Percentiles rank a stretch among this genome's conserved stretches.
These are phyloP conservation scores for Stenodera caucasica DNA, from an alignment of 2,888 invertebrate genomes.

Conservation along the genomic window DNA sequence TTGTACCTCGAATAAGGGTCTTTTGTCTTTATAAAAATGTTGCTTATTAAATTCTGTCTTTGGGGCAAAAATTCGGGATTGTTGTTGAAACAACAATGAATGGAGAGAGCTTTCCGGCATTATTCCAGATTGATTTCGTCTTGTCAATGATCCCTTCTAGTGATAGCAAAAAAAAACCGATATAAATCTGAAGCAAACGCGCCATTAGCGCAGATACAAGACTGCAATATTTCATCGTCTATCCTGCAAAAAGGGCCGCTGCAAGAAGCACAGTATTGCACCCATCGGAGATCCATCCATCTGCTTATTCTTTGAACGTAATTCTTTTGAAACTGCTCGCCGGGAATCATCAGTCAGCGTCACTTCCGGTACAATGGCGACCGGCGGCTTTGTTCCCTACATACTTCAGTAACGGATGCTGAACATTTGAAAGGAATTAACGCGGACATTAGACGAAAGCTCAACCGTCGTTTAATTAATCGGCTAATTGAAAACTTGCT, in stretches of 20 bases:
- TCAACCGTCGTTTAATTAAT: constrained; percentile 50
- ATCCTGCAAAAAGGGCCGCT: constrained; percentile 39
- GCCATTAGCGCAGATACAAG: constrained; percentile 49
- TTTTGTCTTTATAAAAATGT: not conserved
- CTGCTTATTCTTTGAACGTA: constrained; percentile 52
- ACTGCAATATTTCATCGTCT: constrained; percentile 49
- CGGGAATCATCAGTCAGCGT: constrained; percentile 56
- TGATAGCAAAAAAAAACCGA: constrained; percentile 18
- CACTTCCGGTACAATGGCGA: constrained; percentile 55
- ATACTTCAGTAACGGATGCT: constrained; percentile 36
- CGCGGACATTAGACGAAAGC: constrained; percentile 47
- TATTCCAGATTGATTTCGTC: constrained; percentile 7
- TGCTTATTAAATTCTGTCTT: not conserved
- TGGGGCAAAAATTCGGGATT: not conserved
- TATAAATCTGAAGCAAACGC: constrained; percentile 45
- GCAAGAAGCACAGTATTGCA: constrained; percentile 45
- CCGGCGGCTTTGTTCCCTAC: constrained; percentile 49
- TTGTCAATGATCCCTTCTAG: too few relatives aligned
- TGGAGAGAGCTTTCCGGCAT: too few relatives aligned
- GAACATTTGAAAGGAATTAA: constrained; percentile 48
- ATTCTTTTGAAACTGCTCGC: constrained; percentile 52
- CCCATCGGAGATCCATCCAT: constrained; percentile 52
- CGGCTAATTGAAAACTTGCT: constrained; percentile 51
- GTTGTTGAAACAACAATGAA: too few relatives aligned
- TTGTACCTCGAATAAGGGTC: not conserved